Percentiles rank a stretch among this genome's conserved stretches.
Conservation (phyloP, 2,888 invertebrate genomes). For the Cerastis leucographa region DNA sequence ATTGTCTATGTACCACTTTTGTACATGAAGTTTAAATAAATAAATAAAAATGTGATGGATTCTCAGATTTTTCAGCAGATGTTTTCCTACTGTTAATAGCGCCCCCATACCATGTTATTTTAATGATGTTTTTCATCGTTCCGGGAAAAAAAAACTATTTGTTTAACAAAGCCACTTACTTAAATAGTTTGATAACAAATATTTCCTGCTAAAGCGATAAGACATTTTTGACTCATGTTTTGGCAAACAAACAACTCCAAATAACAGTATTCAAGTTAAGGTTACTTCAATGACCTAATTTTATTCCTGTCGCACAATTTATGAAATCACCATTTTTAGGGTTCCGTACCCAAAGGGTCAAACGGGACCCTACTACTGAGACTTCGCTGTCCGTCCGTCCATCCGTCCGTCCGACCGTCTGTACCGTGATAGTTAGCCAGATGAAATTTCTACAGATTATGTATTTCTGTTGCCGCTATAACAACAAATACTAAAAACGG, state of each 20-base stretch:
- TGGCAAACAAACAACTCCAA: not conserved
- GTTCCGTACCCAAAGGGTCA: no score
- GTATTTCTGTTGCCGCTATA: no score
- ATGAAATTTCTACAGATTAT: no score
- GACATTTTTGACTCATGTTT: not conserved
- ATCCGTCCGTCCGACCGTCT: no score
- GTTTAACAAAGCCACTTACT: not conserved
- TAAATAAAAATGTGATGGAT: no score
- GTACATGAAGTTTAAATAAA: no score
- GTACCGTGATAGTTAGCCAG: no score
- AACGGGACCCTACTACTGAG: no score
- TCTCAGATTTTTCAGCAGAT: not conserved
- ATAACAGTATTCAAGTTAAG: not conserved
- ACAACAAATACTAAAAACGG: no score
- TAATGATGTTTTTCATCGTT: not conserved
- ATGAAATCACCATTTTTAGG: not conserved
- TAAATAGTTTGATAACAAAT: not conserved
- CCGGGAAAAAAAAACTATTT: not conserved
- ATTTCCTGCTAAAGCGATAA: slow-evolving; percentile 29
- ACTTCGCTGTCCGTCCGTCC: no score
- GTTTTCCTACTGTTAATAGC: not conserved
- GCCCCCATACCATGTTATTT: not conserved
- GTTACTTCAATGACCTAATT: not conserved
- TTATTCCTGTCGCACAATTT: not conserved
- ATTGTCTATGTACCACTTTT: no score